Evolutionary conservation across 2,888 invertebrate species (phyloP), one percentile per base, ranked within the genome.

Genomic region (Ophion ellenae): DNA sequence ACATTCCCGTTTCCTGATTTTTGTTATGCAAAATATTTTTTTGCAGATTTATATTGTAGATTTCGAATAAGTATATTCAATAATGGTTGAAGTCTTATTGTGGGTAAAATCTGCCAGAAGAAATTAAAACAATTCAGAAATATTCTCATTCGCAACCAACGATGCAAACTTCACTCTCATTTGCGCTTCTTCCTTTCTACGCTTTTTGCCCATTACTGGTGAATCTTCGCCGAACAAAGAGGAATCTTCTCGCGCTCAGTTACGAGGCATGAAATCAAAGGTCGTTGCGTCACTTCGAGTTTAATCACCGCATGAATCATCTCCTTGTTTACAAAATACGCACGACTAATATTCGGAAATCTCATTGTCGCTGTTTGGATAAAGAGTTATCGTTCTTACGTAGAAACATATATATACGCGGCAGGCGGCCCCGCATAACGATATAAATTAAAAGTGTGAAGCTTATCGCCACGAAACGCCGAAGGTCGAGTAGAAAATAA

Each of bases 231-330:
- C 40, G 20, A 74, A 77, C 84, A 84, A 84, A 81, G 73, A 67
- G 20, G 11, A 81, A 20, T 64, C 61, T 53, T 14, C 17, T 53
- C 14, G 53, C 57, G 24, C 66, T 59, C 66, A 78, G n/a, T 81
- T 63, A 78, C 81, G 77, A 77, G 40, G 57, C 81, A 24, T 78
- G 69, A 78, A 85, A 81, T 63, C 81, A 85, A 85, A 81, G 84
- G 73, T 85, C 84, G 84, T 71, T 80, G 32, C 79, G 66, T 61
- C 76, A 64, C 78, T 20, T 66, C 17, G 40, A 36, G n/a, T n/a
- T 64, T 78, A 74, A 78, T 81, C 78, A 67, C n/a, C 45, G 53
- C 17, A 53, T 78, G 81, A 81, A 75, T 85, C 81, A 81, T 78
- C 67, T n/a, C 57, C 17, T 75, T 20, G 28, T 45, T 53, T 9